A percentile compares a stretch with the other conserved stretches of the same genome.
Conservation (phyloP, 2,888 invertebrate species). For the Apamea epomidion region DNA sequence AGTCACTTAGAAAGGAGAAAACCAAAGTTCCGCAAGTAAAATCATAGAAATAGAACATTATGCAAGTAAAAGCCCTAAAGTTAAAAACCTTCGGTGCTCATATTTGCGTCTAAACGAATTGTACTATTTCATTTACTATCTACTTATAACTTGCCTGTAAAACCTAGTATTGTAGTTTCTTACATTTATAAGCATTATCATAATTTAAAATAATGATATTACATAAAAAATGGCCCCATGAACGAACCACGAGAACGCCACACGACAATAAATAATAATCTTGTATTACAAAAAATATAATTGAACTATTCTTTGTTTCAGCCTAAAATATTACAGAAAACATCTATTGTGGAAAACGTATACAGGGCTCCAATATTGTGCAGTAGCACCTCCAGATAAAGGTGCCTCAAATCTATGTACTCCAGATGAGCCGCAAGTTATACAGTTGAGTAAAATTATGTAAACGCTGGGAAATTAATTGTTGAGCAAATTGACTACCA, state of each 20-base stretch:
- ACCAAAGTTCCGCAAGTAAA: not conserved
- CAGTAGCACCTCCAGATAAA: slow-evolving; percentile 95
- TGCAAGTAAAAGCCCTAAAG: not conserved
- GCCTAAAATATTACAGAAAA: slow-evolving; percentile 93
- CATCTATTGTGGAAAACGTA: slow-evolving; percentile 97
- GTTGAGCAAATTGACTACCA: not conserved
- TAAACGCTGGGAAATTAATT: not conserved
- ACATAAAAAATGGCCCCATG: not conserved
- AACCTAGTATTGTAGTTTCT: not conserved
- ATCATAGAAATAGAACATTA: not conserved
- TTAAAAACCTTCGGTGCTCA: not conserved
- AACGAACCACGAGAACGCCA: not conserved
- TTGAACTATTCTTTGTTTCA: slow-evolving; percentile 76
- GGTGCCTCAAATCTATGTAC: slow-evolving; percentile 89
- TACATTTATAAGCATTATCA: not conserved
- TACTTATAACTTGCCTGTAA: not conserved
- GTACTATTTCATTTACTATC: not conserved
- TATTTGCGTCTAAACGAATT: not conserved
- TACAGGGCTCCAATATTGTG: slow-evolving; percentile 95
- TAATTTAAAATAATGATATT: slow-evolving; percentile 1
- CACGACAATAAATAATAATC: not conserved
- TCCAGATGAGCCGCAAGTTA: slow-evolving; percentile 93
- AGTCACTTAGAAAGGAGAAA: not conserved
- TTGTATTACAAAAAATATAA: not conserved
- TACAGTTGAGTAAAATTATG: slow-evolving; percentile 91